Evolutionary conservation across 2,113 vertebrate genomes (phyloP).

Genomic region (Zeus faber): DNA sequence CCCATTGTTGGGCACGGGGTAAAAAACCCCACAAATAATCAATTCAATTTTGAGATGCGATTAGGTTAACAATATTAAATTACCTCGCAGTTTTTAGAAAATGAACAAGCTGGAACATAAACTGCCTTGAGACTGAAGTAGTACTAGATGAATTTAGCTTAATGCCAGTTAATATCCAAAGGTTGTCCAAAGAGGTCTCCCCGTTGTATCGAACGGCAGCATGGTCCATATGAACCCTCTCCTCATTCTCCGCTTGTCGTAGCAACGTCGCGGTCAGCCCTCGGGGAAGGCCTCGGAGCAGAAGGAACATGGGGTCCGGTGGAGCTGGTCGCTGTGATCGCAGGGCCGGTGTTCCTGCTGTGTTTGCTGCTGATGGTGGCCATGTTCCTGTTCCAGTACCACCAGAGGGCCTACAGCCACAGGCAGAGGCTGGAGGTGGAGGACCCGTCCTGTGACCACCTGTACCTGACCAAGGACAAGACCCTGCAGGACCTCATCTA

Average conservation of each 20-base stretch:
- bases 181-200: too few relatives aligned
- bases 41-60: too few relatives aligned
- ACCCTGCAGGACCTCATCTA: slow-evolving; percentile 95
- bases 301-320: slow-evolving; percentile 83
- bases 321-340: slow-evolving; percentile 89
- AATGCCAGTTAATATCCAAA: too few relatives aligned
- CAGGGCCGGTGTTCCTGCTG: slow-evolving; percentile 85
- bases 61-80: too few relatives aligned
- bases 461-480: slow-evolving; percentile 93
- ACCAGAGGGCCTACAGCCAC: slow-evolving; percentile 88
- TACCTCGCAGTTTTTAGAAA: too few relatives aligned
- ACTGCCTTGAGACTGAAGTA: too few relatives aligned
- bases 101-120: too few relatives aligned
- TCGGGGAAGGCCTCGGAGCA: slow-evolving; percentile 50
- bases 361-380: slow-evolving; percentile 84
- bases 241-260: slow-evolving; percentile 13
- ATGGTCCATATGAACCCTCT: too few relatives aligned
- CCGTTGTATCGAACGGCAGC: too few relatives aligned
- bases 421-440: slow-evolving; percentile 91
- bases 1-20: too few relatives aligned
- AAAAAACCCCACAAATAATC: too few relatives aligned
- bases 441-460: slow-evolving; percentile 89
- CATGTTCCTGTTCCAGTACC: slow-evolving; percentile 87
- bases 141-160: too few relatives aligned
- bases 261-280: slow-evolving; percentile 40